Conservation (phyloP, 2,888 invertebrate genomes). For the Xanthorhoe spadicearia region DNA sequence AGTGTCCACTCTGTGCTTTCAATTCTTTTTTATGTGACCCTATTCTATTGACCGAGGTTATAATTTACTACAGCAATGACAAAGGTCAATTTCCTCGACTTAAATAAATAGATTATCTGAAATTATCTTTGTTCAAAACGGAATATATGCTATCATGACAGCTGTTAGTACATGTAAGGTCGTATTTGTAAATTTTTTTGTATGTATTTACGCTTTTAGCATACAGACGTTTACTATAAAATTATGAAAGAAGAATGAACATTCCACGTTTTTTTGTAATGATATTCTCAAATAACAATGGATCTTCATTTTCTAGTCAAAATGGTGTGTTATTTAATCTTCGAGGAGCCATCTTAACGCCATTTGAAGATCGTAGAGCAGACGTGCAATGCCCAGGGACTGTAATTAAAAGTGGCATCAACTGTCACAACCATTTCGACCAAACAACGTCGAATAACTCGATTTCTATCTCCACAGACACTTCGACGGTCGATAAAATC, state of each 20-base stretch:
- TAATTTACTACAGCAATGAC: background rate
- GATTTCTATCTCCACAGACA: conserved; percentile 54
- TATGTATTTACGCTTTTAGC: background rate
- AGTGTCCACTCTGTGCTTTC: conserved; percentile 30
- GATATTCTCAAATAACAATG: background rate
- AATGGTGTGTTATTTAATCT: background rate
- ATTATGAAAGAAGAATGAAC: background rate
- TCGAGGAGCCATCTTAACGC: conserved; percentile 11
- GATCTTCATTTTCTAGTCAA: conserved; percentile 6
- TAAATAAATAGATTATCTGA: background rate
- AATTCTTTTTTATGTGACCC: conserved; percentile 35
- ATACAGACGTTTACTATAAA: background rate
- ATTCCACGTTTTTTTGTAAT: background rate
- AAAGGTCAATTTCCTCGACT: background rate
- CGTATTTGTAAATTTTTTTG: background rate
- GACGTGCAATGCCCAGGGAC: conserved; percentile 27
- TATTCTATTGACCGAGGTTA: conserved; percentile 30
- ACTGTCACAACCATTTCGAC: conserved; percentile 23
- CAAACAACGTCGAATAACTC: conserved; percentile 50
- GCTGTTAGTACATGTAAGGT: background rate
- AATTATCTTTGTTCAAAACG: background rate
- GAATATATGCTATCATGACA: background rate
- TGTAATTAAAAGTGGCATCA: conserved; percentile 39
- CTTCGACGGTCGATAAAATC: conserved; percentile 63
- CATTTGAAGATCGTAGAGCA: conserved; percentile 14